These are phyloP conservation scores for Scatophagus argus DNA, from an alignment of 2,113 vertebrate genomes.

Conservation along the genomic window DNA sequence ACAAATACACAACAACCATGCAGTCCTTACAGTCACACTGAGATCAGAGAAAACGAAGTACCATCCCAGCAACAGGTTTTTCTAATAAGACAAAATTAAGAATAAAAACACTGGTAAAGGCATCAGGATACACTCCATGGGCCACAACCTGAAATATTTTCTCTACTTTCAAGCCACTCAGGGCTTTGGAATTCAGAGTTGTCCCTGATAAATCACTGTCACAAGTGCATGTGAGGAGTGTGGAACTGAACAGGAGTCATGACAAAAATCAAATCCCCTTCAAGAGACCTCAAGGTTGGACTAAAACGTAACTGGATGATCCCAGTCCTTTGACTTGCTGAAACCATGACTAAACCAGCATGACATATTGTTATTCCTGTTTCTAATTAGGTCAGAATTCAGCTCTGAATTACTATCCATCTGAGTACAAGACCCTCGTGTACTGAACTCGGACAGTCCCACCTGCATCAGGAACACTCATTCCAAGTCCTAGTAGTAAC, in stretches of 20 bases:
- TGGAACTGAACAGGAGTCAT: conserved; percentile 45
- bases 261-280: conserved; percentile 54
- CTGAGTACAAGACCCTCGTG: conserved; percentile 26
- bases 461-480: conserved; percentile 27
- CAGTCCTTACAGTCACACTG: conserved; percentile 7
- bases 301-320: conserved; percentile 32
- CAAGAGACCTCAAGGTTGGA: conserved; percentile 27
- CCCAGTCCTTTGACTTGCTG: conserved; percentile 26
- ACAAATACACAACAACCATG: conserved; percentile 32
- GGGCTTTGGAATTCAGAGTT: conserved; percentile 42
- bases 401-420: conserved; percentile 41
- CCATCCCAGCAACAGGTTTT: conserved; percentile 13
- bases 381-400: conserved; percentile 57
- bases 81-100: conserved; percentile 16
- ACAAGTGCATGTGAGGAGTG: conserved; percentile 31
- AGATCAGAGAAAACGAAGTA: conserved; percentile 16
- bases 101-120: conserved; percentile 13
- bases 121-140: conserved; percentile 18
- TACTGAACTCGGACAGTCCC: conserved; percentile 19
- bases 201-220: conserved; percentile 60
- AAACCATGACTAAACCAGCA: conserved; percentile 58
- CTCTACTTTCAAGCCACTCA: conserved; percentile 30
- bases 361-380: conserved; percentile 57
- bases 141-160: conserved; percentile 35
- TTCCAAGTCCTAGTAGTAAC: conserved; percentile 48